A percentile compares a stretch with the other conserved stretches of the same genome.
phyloP scores from a whole-genome alignment of 1,140 invertebrate genomes.

The Harpegnathos saltator region DNA sequence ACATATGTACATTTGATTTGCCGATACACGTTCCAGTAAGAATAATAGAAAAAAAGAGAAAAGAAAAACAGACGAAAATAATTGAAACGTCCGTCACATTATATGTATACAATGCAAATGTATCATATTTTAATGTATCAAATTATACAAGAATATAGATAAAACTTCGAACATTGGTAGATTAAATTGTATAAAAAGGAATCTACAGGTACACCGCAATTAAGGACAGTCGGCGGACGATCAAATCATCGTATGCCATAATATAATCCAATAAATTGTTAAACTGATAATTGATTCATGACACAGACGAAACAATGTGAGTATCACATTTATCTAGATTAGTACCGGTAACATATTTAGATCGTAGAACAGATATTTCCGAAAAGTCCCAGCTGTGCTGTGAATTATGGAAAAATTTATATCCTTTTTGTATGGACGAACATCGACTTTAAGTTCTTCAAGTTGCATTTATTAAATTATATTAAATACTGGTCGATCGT shows the following conservation, averaged over 20 bases:
- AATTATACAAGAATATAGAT: conserved; percentile 57
- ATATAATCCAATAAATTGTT: conserved; percentile 52
- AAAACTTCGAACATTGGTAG: conserved; percentile 68
- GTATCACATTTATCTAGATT: conserved; percentile 41
- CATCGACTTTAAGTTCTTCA: not conserved
- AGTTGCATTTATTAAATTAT: conserved; percentile 33
- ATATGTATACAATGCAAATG: conserved; percentile 66
- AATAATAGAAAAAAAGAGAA: conserved; percentile 14
- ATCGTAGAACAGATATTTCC: conserved; percentile 6
- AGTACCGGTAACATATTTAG: conserved; percentile 23
- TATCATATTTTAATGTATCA: conserved; percentile 75
- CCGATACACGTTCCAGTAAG: conserved; percentile 22
- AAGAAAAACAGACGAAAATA: not conserved
- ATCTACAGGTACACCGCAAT: conserved; percentile 42
- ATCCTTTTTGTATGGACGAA: not conserved
- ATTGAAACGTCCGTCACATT: conserved; percentile 35
- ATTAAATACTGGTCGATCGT: conserved; percentile 14
- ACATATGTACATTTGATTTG: conserved; percentile 45
- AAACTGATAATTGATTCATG: conserved; percentile 37
- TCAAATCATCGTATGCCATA: not conserved
- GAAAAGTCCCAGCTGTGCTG: conserved; percentile 16
- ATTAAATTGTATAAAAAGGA: conserved; percentile 63
- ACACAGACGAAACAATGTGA: conserved; percentile 10
- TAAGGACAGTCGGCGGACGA: conserved; percentile 18
- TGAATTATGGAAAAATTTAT: conserved; percentile 1